phyloP scores from a whole-genome alignment of 2,113 vertebrate genomes.

The Scalopus aquaticus region DNA sequence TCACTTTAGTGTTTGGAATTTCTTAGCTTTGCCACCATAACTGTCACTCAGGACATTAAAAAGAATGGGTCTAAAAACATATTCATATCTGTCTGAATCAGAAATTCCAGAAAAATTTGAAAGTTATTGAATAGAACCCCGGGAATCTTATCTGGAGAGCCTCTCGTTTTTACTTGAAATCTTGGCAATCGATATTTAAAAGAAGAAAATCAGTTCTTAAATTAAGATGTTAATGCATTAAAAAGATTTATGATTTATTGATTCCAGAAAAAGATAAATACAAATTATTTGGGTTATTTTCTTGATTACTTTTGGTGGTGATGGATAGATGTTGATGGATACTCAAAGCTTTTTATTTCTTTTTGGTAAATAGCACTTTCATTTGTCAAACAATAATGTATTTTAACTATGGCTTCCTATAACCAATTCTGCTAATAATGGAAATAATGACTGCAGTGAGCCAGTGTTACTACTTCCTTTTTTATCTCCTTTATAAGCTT shows the following conservation, averaged over 20 bases:
- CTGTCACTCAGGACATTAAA: background rate
- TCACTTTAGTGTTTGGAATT: background rate
- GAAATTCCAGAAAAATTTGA: background rate
- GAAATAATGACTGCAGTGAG: background rate
- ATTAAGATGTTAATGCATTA: background rate
- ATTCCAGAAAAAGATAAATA: background rate
- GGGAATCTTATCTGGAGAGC: background rate
- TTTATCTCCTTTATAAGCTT: background rate
- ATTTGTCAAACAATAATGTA: background rate
- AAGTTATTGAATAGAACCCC: background rate
- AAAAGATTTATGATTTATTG: background rate
- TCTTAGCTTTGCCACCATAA: background rate
- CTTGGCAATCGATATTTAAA: background rate
- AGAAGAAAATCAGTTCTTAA: conserved; percentile 7
- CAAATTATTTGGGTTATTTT: background rate
- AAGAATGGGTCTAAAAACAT: background rate
- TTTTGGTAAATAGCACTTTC: background rate
- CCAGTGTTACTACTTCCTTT: background rate
- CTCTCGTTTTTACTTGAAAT: background rate
- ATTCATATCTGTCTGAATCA: background rate
- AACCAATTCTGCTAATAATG: background rate
- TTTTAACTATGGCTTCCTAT: background rate
- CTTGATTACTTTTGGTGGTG: background rate
- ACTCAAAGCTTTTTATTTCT: background rate
- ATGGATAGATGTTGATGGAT: background rate